Percentiles rank a stretch among this genome's conserved stretches.
Conservation (phyloP, 1,140 invertebrate species). For the Aleiodes sp. region DNA sequence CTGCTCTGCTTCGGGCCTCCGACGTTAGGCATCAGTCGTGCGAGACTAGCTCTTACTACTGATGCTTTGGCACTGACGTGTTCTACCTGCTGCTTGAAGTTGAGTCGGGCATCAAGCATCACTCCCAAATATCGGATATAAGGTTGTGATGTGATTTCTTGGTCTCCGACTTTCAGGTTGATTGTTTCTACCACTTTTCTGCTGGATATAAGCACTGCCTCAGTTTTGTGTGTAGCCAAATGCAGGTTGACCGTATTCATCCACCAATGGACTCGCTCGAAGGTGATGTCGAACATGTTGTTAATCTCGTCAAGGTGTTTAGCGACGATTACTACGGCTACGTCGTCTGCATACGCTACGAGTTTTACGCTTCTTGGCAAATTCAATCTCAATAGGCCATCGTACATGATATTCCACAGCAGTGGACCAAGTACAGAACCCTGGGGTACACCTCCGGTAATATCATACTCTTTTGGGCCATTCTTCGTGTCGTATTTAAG, state of each 20-base stretch:
- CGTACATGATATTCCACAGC: slow-evolving; percentile 20
- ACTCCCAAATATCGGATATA: slow-evolving; percentile 30
- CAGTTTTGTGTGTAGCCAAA: slow-evolving; percentile 12
- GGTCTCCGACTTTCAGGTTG: slow-evolving; percentile 4
- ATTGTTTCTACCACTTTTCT: slow-evolving; percentile 1
- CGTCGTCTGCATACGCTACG: not conserved
- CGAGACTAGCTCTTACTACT: slow-evolving; percentile 11
- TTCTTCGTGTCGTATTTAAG: slow-evolving; percentile 14
- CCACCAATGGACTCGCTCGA: not conserved
- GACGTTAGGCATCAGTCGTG: slow-evolving; percentile 17
- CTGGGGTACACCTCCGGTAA: slow-evolving; percentile 21
- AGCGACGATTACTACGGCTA: slow-evolving; percentile 17
- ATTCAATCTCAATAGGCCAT: not conserved
- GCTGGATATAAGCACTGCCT: slow-evolving; percentile 27
- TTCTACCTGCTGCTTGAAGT: slow-evolving; percentile 22
- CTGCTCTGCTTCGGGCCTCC: slow-evolving; percentile 20
- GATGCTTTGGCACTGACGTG: slow-evolving; percentile 21
- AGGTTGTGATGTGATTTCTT: slow-evolving; percentile 24
- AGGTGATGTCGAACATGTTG: not conserved
- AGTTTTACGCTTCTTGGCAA: not conserved
- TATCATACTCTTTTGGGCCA: slow-evolving; percentile 1
- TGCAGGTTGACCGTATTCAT: slow-evolving; percentile 7
- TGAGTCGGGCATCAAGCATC: slow-evolving; percentile 29
- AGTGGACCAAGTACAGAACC: slow-evolving; percentile 1
- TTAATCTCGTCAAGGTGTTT: not conserved